These are phyloP conservation scores for Notospermus geniculatus DNA, from an alignment of 1,140 invertebrate species.

Conservation along the genomic window DNA sequence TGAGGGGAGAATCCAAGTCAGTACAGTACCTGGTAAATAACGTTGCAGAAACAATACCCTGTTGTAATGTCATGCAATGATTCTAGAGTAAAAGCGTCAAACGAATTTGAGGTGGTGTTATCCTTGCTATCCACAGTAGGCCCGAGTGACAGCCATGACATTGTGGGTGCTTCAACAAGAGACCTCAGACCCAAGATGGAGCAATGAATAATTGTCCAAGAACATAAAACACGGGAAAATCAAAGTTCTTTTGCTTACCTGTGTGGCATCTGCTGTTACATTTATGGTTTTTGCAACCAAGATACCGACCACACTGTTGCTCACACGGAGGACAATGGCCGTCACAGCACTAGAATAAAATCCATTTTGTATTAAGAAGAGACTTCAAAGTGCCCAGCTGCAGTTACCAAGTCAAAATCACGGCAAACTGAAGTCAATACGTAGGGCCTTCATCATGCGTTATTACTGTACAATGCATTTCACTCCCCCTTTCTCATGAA, in stretches of 20 bases:
- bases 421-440: no score
- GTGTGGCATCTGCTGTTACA: slow-evolving; percentile 81
- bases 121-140: not conserved
- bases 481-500: slow-evolving; percentile 22
- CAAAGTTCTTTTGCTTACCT: slow-evolving; percentile 29
- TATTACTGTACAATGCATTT: not conserved
- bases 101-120: not conserved
- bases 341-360: slow-evolving; percentile 70
- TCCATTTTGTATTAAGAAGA: no score
- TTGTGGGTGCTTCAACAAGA: not conserved
- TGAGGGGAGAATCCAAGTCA: no score
- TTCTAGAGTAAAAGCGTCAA: not conserved
- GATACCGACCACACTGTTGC: slow-evolving; percentile 76
- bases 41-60: no score
- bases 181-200: not conserved
- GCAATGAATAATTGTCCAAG: no score
- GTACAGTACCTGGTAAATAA: no score
- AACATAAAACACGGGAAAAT: no score
- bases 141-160: not conserved
- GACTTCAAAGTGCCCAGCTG: no score
- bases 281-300: slow-evolving; percentile 86
- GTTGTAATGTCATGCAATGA: not conserved
- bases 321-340: slow-evolving; percentile 83
- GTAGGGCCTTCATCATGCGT: no score
- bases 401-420: no score